A percentile compares a stretch with the other conserved stretches of the same genome.
Conservation (phyloP, 2,797 vertebrate species). For the Halcyon smyrnensis region DNA sequence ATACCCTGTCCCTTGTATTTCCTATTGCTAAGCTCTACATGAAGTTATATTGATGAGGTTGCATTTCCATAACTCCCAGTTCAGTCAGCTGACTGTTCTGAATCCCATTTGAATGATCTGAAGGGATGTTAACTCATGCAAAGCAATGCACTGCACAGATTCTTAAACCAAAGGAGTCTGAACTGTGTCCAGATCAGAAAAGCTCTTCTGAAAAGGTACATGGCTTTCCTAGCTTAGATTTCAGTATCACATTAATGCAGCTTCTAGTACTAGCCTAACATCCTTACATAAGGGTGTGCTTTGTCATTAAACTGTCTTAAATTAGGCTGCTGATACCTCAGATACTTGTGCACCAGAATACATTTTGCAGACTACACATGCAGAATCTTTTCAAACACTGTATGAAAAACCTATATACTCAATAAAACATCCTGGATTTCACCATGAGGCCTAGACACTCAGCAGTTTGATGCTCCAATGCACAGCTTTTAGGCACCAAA, state of each 20-base stretch:
- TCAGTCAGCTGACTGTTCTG: background rate
- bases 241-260: background rate
- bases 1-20: background rate
- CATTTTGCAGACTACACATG: background rate
- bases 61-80: background rate
- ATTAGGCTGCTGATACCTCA: background rate
- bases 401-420: background rate
- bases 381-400: background rate
- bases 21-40: background rate
- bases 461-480: background rate
- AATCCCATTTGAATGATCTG: background rate
- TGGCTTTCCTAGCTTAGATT: background rate
- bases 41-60: background rate
- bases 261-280: background rate
- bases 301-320: background rate
- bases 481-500: background rate
- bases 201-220: background rate
- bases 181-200: background rate
- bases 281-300: background rate
- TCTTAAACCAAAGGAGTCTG: background rate
- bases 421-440: background rate
- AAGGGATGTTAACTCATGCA: background rate
- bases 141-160: background rate
- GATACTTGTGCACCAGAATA: background rate
- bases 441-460: background rate